Evolutionary conservation across 2,888 invertebrate genomes (phyloP), one percentile per base, ranked within the genome.

Genomic region (Podabrus alpinus): DNA sequence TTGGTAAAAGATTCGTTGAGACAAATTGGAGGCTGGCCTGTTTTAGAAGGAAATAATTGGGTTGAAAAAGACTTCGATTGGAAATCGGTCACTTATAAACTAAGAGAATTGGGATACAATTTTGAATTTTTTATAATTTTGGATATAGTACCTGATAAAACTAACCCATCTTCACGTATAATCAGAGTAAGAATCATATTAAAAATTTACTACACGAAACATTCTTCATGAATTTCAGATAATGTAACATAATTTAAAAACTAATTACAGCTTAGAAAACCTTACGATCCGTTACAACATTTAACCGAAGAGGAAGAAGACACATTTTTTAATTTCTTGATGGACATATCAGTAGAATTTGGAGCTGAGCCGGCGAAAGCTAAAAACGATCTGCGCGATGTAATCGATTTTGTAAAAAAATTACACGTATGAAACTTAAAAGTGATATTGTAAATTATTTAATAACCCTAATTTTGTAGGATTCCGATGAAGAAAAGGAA

Each of bases 21-120:
- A 25, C 85, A 87, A 78, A 87, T 91, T 29, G 91, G 91, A 15
- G 91, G 91, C 1, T 92, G 91, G 91, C 92, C 92, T 9, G 87
- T 88, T n/a, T 82, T 90, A 11, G 87, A 87, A 75, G 88, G 87
- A n/a, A 83, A 85, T 74, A 82, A 84, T 69, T 90, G 89, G 89
- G 83, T 86, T 67, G 83, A 85, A 68, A 80, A 79, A 73, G 88
- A 81, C 19, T 87, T 86, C 79, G 83, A 85, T 77, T 87, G 87
- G 86, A 83, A 81, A 72, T 79, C 80, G 15, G 83, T 85, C 17
- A 81, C 85, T 15, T 80, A 83, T 69, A 84, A 84, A 76, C 82
- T 87, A 72, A 80, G 86, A 64, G 79, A 80, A 71, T 77, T 83
- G 68, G 87, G 87, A 45, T 80, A 85, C 72, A 83, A 84, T 78